Evolutionary conservation across 2,888 invertebrate species (phyloP), one percentile per base, ranked within the genome.

Genomic region (Blera fallax): DNA sequence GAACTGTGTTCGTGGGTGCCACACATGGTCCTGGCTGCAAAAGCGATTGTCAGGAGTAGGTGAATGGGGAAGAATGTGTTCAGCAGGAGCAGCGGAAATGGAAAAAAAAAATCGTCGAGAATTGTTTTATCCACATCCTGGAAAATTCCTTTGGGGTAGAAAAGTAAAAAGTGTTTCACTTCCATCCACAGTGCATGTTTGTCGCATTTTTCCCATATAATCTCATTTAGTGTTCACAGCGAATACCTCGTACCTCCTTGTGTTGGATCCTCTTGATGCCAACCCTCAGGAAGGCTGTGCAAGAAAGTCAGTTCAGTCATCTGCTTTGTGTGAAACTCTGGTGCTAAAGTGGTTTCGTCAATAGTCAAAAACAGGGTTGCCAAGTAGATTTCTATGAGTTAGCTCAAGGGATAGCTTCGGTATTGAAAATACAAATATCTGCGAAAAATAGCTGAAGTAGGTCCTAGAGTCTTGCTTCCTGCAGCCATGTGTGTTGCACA

Each of bases 41-140:
- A 8, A 14, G 6, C 24, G 18, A 18, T 24, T 67, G 21, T 29
- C 48, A 16, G 14, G 7, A 7, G 32, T 48, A 27, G 50, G 16
- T 21, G 24, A 27, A 54, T 65, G 64, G 54, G 21, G 10, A 1
- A 27, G 62, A 62, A 62, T 29, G 27, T 43, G 34, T 48, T 54
- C 37, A 21, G 16, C 0, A 67, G 7, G 21, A 16, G 27, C 21
- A 21, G 1, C 1, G 32, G 4, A 3, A 45, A 37, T 4, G 1
- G n/a, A 10, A 32, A 54, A 62, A 45, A 56, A 8, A n/a, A 34
- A 10, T 32, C 29, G n/a, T n/a, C n/a, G n/a, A n/a, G 74, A 84
- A 79, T 84, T 84, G 79, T 84, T 79, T 74, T 69, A 69, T 80
- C 50, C 84, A 79, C 74, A 79, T 84, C 64, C 62, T 73, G 69